These are phyloP conservation scores for Neotoxoptera formosana DNA, from an alignment of 1,140 invertebrate genomes.

Conservation along the genomic window DNA sequence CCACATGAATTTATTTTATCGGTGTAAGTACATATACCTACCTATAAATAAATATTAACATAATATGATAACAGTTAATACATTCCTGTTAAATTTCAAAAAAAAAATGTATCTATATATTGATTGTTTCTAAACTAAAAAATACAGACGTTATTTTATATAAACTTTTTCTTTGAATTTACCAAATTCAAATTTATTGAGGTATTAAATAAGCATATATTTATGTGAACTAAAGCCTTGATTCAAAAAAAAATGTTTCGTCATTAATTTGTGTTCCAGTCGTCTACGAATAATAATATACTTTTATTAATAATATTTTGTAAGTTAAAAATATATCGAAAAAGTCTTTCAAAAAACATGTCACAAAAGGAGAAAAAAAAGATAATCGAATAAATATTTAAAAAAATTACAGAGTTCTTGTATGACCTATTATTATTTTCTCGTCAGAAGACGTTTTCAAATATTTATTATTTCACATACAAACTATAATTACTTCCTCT, in stretches of 20 bases:
- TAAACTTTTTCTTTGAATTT: too few relatives aligned
- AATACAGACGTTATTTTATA: too few relatives aligned
- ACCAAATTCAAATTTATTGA: too few relatives aligned
- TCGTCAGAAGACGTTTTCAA: neutral
- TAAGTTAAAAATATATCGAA: neutral
- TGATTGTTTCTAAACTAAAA: too few relatives aligned
- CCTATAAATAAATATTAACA: too few relatives aligned
- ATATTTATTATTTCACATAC: neutral
- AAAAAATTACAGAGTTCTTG: neutral
- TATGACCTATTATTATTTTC: neutral
- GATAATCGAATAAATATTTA: neutral
- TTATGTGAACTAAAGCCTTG: too few relatives aligned
- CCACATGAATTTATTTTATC: too few relatives aligned
- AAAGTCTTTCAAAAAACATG: neutral
- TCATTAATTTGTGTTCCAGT: neutral
- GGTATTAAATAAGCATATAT: too few relatives aligned
- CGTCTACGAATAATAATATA: neutral
- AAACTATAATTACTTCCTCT: conserved; percentile 28
- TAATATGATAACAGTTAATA: too few relatives aligned
- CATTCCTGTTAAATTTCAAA: too few relatives aligned
- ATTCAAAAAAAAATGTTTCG: neutral
- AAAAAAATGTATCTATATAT: too few relatives aligned
- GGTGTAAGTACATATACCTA: too few relatives aligned
- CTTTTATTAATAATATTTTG: neutral
- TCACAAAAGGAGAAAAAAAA: neutral